Conservation (phyloP, 2,888 invertebrate species). For the Diarsia brunnea region DNA sequence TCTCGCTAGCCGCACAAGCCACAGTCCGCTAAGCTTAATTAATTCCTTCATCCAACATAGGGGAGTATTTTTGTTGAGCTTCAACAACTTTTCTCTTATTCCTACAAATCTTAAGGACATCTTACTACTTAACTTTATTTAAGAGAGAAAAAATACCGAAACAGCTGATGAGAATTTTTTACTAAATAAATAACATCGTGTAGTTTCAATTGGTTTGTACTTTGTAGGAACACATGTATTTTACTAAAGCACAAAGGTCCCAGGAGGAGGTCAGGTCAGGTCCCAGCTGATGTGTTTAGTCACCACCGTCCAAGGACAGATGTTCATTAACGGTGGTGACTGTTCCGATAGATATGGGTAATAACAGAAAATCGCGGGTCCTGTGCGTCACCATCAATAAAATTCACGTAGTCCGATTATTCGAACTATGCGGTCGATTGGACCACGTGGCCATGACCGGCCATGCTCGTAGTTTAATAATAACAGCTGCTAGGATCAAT, state of each 20-base stretch:
- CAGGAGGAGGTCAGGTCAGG: background rate
- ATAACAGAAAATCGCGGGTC: background rate
- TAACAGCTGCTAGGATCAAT: too few relatives aligned
- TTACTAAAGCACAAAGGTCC: background rate
- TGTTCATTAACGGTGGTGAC: too few relatives aligned
- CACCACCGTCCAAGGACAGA: background rate
- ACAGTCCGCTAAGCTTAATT: slow-evolving; percentile 56
- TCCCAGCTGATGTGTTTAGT: background rate
- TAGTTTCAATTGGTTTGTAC: background rate
- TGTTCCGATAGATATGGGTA: background rate
- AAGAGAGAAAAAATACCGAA: too few relatives aligned
- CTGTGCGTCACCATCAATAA: background rate
- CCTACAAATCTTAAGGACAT: slow-evolving; percentile 9
- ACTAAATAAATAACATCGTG: too few relatives aligned
- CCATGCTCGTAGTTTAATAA: too few relatives aligned
- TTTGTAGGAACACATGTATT: background rate
- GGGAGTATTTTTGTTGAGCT: slow-evolving; percentile 26
- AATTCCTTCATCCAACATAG: slow-evolving; percentile 57
- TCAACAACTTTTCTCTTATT: slow-evolving; percentile 25
- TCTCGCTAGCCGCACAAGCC: slow-evolving; percentile 4
- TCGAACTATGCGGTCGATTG: too few relatives aligned
- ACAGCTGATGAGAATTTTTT: too few relatives aligned
- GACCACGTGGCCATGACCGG: too few relatives aligned
- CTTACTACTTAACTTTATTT: background rate
- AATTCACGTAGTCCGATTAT: too few relatives aligned